phyloP scores from a whole-genome alignment of 2,113 vertebrate species.

The Epinephelus lanceolatus region DNA sequence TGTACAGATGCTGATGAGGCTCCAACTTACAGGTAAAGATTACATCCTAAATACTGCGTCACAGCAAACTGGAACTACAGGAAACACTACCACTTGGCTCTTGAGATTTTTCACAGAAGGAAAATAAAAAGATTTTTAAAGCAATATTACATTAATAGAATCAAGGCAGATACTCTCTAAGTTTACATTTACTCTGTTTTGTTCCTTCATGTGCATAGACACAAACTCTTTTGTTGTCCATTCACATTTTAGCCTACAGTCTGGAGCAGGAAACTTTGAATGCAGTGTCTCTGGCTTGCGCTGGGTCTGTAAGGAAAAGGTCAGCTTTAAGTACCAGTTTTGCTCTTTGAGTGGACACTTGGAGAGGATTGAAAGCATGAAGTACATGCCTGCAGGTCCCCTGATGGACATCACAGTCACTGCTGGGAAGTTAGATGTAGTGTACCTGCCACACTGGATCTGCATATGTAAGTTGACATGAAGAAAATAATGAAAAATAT shows the following conservation, averaged over 20 bases:
- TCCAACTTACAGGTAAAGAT: slow-evolving; percentile 42
- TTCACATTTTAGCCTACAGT: slow-evolving; percentile 39
- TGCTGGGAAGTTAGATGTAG: slow-evolving; percentile 33
- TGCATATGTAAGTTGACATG: slow-evolving; percentile 33
- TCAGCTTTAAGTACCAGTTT: slow-evolving; percentile 44
- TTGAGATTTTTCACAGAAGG: no score
- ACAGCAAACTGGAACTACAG: background rate
- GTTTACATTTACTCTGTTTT: background rate
- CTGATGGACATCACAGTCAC: slow-evolving; percentile 46
- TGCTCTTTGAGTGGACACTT: slow-evolving; percentile 21
- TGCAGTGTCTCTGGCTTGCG: slow-evolving; percentile 51
- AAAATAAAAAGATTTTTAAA: no score
- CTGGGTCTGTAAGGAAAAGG: slow-evolving; percentile 43
- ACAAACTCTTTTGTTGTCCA: background rate
- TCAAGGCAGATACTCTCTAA: background rate
- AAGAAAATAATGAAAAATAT: background rate
- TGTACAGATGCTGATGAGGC: background rate
- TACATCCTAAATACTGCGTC: background rate
- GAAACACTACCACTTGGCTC: no score
- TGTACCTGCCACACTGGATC: slow-evolving; percentile 57
- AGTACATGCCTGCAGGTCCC: slow-evolving; percentile 52
- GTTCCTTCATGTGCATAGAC: background rate
- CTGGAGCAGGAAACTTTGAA: slow-evolving; percentile 52
- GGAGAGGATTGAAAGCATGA: background rate
- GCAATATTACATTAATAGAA: background rate